Percentiles rank a stretch among this genome's conserved stretches.
phyloP scores from a whole-genome alignment of 1,140 invertebrate species.

The Heliconius hewitsoni region DNA sequence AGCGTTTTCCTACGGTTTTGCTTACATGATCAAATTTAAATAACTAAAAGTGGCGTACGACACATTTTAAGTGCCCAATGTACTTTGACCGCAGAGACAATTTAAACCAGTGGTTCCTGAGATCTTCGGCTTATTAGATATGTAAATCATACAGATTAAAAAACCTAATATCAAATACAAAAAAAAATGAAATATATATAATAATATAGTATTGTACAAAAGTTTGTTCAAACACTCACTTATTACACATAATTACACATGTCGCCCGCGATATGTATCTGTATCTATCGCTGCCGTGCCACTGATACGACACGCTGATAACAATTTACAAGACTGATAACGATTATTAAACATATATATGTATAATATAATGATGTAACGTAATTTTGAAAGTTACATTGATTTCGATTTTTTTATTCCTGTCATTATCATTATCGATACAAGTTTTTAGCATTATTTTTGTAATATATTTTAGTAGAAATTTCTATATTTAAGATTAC shows the following conservation, averaged over 20 bases:
- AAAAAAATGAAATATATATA: neutral
- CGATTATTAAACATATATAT: constrained; percentile 14
- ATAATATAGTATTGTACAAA: neutral
- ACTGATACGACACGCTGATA: constrained; percentile 16
- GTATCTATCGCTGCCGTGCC: constrained; percentile 23
- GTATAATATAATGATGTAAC: neutral
- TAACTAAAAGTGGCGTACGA: too few relatives aligned
- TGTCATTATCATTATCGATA: neutral
- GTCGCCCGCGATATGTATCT: constrained; percentile 15
- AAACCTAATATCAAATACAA: neutral
- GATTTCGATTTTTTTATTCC: neutral
- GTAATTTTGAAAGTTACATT: neutral
- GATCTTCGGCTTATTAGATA: too few relatives aligned
- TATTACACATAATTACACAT: constrained; percentile 10
- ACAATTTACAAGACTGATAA: constrained; percentile 28
- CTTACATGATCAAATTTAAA: too few relatives aligned
- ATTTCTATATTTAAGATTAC: too few relatives aligned
- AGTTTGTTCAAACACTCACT: neutral
- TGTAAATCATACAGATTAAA: neutral
- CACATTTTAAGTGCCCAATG: too few relatives aligned
- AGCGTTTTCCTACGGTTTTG: too few relatives aligned
- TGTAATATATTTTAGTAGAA: too few relatives aligned
- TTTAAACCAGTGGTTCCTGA: too few relatives aligned
- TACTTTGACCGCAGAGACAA: too few relatives aligned
- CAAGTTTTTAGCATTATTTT: neutral